Evolutionary conservation across 2,797 vertebrate genomes (phyloP), one percentile per base, ranked within the genome.

Genomic region (Pseudochaenichthys georgianus): DNA sequence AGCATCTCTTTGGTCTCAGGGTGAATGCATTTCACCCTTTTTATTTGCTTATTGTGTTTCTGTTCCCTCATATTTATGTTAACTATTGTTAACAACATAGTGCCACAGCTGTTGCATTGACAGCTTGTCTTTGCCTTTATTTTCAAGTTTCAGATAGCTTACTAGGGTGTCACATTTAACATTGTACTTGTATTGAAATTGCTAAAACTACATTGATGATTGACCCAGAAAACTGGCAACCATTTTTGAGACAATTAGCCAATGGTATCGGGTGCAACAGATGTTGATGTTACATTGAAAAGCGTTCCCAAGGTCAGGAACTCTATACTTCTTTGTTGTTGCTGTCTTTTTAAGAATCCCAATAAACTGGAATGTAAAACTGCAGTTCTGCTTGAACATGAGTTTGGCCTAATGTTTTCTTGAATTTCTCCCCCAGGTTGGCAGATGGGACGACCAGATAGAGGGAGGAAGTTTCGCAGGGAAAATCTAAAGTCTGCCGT

Each of bases 371-470:
- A 4, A 8, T 68, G 5, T 57, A 19, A 46, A 66, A 28, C 19
- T 48, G 16, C n/a, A 65, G 23, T 21, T 67, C 15, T 64, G 12
- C 5, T 34, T 43, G 5, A 28, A 12, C 10, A 21, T 21, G 4
- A 13, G 6, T 42, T 64, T 57, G 12, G n/a, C 2, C 68, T 78
- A 13, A 74, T 65, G 6, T 75, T 55, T 63, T 57, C 19, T 70
- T 13, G 48, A 13, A 57, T 65, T 2, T 80, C 50, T 80, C 62
- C 50, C 71, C 7, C 84, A 96, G 95, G 93, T 96, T 60, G 38
- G 61, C 46, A 94, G 88, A 64, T 96, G 95, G 95, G 93, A 96
- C 7, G 92, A 92, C 0, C 94, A 95, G 81, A 69, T 94, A 38
- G 92, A 94, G 31, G 77, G 63, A 3, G 95, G 95, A 80, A 93